These are phyloP conservation scores for Melanotaenia parkinsoni DNA, from an alignment of 2,797 vertebrate species.

Conservation along the genomic window DNA sequence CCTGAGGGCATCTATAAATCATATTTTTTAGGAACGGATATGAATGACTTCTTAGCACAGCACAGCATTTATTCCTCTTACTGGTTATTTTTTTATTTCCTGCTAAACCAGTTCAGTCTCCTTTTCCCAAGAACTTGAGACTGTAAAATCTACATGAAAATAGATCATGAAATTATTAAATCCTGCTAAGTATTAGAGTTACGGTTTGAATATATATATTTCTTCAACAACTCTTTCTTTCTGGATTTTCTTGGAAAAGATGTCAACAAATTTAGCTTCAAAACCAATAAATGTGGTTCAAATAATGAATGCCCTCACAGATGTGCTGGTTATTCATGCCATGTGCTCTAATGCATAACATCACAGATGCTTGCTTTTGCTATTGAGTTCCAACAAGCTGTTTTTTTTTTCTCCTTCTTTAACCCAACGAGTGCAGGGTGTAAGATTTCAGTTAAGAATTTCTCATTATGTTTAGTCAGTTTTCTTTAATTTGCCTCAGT, in stretches of 20 bases:
- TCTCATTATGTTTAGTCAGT: too few species aligned
- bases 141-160: neutral
- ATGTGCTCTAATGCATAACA: neutral
- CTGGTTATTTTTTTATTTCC: conserved; percentile 38
- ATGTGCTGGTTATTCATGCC: neutral
- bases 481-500: too few species aligned
- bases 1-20: conserved; percentile 54
- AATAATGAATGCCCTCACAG: neutral
- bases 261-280: neutral
- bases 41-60: conserved; percentile 54
- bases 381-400: neutral
- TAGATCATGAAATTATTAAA: neutral
- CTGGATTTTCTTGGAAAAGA: neutral
- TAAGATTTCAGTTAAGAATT: too few species aligned
- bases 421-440: too few species aligned
- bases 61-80: conserved; percentile 11
- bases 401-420: too few species aligned
- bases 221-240: neutral
- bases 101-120: neutral
- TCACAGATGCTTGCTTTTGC: neutral
- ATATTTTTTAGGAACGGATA: conserved; percentile 61
- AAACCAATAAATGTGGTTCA: neutral
- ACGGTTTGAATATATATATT: neutral
- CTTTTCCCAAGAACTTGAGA: neutral
- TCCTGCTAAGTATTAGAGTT: neutral